Percentiles rank a stretch among this genome's conserved stretches.
phyloP scores from a whole-genome alignment of 2,113 vertebrate species.

The western clawed frog (Xenopus tropicalis) region UCB_Xtro_10.0 CM004446.2:3710501-3711000 shows the following conservation, averaged over 20 bases:
- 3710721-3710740: conserved; percentile 74
- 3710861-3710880: too few relatives aligned
- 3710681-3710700: conserved; percentile 91
- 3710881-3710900: too few relatives aligned
- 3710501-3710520: conserved; percentile 49
- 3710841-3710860: conserved; percentile 97
- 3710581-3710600: too few relatives aligned
- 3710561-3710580: too few relatives aligned
- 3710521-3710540: conserved; percentile 62
- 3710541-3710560: too few relatives aligned
- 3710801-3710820: conserved; percentile 94
- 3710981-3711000: too few relatives aligned
- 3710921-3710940: too few relatives aligned
- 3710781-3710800: conserved; percentile 88
- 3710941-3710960: too few relatives aligned
- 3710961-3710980: too few relatives aligned
- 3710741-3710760: conserved; percentile 71
- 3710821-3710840: conserved; percentile 99
- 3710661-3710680: conserved; percentile 90
- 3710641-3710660: conserved; percentile 97
- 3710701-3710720: conserved; percentile 90
- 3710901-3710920: too few relatives aligned
- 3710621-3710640: conserved; percentile 98
- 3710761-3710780: conserved; percentile 95
- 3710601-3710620: conserved; percentile 99